phyloP scores from a whole-genome alignment of 2,113 vertebrate species.

The Chiloscyllium plagiosum region DNA sequence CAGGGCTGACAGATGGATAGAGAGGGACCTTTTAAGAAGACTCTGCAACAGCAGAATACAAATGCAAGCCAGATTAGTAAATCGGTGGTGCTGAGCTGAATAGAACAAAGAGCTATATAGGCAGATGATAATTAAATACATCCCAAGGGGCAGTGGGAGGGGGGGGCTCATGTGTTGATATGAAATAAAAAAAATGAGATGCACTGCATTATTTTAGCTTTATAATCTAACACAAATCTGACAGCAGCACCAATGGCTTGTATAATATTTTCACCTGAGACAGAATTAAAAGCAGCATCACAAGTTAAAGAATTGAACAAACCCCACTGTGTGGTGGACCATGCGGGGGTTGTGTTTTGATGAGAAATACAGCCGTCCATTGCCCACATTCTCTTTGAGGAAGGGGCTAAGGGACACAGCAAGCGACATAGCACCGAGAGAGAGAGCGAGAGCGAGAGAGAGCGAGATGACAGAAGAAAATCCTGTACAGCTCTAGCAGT shows the following conservation, averaged over 20 bases:
- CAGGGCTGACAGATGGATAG: not conserved
- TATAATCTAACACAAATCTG: not conserved
- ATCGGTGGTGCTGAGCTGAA: slow-evolving; percentile 7
- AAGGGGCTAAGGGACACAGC: not conserved
- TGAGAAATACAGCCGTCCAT: not conserved
- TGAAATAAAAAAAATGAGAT: slow-evolving; percentile 27
- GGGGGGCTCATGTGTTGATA: not conserved
- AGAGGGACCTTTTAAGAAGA: not conserved
- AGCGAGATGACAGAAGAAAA: too few species aligned
- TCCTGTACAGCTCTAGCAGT: not conserved
- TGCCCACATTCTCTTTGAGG: too few species aligned
- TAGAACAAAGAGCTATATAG: slow-evolving; percentile 6
- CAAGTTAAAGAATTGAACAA: not conserved
- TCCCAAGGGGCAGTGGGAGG: not conserved
- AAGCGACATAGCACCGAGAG: not conserved
- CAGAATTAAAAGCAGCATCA: not conserved
- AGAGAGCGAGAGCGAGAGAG: too few species aligned
- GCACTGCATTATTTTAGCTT: not conserved
- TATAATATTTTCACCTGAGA: not conserved
- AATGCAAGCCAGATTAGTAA: slow-evolving; percentile 7
- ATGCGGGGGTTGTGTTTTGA: too few species aligned
- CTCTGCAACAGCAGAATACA: slow-evolving; percentile 21
- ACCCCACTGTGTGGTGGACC: too few species aligned
- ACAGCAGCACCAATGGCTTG: not conserved
- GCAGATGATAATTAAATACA: slow-evolving; percentile 29